Evolutionary conservation across 2,797 vertebrate species (phyloP).

Genomic region (Orestias chungarensis): DNA sequence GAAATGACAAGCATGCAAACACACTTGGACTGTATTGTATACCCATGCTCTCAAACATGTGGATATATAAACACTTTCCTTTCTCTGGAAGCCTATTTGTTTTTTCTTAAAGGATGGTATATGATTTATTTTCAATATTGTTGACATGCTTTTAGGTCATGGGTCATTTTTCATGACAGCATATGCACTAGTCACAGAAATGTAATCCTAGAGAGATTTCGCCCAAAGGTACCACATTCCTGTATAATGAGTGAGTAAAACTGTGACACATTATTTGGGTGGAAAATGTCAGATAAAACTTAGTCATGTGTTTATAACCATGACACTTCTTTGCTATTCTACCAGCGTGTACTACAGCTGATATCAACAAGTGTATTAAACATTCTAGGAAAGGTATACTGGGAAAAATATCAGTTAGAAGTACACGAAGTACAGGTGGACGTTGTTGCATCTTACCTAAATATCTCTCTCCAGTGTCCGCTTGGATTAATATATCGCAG

Average conservation of each 20-base stretch:
- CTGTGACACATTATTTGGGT: background rate
- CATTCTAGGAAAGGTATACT: background rate
- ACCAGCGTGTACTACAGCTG: background rate
- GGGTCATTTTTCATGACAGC: background rate
- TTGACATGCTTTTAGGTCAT: background rate
- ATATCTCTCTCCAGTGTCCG: constrained; percentile 37
- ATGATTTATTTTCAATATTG: background rate
- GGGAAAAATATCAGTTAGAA: background rate
- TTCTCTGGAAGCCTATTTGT: background rate
- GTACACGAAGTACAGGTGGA: background rate
- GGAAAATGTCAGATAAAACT: background rate
- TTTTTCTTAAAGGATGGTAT: background rate
- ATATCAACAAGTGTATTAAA: background rate
- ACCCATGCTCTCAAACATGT: background rate
- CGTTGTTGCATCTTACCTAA: constrained; percentile 12
- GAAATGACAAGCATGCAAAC: background rate
- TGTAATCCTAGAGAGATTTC: background rate
- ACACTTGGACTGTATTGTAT: background rate
- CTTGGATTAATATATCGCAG: constrained; percentile 35
- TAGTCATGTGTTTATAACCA: too few species aligned
- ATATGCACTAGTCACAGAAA: background rate
- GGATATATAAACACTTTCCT: background rate
- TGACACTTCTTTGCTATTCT: background rate
- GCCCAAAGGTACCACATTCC: background rate
- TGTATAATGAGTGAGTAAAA: background rate